A percentile compares a stretch with the other conserved stretches of the same genome.
Conservation (phyloP, 2,113 vertebrate genomes). For the Gnathonemus longibarbis region DNA sequence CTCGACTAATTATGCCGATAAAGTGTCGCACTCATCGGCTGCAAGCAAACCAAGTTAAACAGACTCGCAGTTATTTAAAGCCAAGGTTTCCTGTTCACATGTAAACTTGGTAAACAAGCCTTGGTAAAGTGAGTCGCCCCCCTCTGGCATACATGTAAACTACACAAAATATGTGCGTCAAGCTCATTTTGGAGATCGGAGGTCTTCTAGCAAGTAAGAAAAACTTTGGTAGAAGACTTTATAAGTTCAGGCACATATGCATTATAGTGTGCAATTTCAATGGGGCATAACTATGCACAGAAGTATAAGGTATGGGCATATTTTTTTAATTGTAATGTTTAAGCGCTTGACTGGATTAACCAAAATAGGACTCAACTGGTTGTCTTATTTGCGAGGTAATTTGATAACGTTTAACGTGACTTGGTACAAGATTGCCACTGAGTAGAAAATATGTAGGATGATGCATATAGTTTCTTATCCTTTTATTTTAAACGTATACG, state of each 20-base stretch:
- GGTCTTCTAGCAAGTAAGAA: not conserved
- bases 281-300: not conserved
- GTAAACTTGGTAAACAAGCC: not conserved
- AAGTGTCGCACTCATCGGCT: not conserved
- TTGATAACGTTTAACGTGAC: not conserved
- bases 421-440: not conserved
- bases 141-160: not conserved
- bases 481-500: not conserved
- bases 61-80: not conserved
- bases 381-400: not conserved
- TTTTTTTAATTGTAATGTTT: not conserved
- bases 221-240: not conserved
- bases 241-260: not conserved
- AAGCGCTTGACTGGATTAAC: not conserved
- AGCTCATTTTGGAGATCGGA: not conserved
- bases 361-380: not conserved
- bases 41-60: not conserved
- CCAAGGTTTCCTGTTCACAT: not conserved
- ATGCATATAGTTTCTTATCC: not conserved
- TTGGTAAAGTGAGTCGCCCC: not conserved
- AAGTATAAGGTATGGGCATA: not conserved
- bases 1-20: not conserved
- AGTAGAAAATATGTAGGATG: not conserved
- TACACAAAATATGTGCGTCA: not conserved
- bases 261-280: not conserved